Evolutionary conservation across 2,113 vertebrate genomes (phyloP), one percentile per base, ranked within the genome.

Genomic region (Phainopepla nitens): DNA sequence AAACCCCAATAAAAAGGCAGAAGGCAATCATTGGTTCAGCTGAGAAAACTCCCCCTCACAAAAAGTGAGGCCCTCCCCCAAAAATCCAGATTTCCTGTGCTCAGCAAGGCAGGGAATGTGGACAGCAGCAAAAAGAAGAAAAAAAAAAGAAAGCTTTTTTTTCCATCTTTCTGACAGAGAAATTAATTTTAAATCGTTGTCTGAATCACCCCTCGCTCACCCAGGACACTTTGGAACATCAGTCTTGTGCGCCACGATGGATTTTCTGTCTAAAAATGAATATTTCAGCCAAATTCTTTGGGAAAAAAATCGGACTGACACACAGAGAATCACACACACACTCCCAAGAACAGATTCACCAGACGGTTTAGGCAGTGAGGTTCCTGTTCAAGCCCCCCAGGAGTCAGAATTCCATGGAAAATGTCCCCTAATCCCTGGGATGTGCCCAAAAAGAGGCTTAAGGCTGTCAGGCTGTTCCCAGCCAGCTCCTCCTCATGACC

Each of bases 21-120:
- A 96, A 97, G 94, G 97, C 96, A 95, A 94, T 94, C 68, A 60
- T 96, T 95, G 97, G 95, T 93, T 96, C 60, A 96, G 80, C 61
- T 94, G 89, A 82, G 92, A 94, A 77, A 77, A 93, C 8, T 29
- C 73, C 68, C 64, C 47, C 85, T 96, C 87, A 25, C 11, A 39
- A 39, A 39, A 39, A 28, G 57, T 4, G 57, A 58, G 28, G 17
- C 28, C 51, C 10, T 28, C n/a, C 58, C 56, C 60, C 75, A 12
- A 78, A 44, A 58, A 64, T 42, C 75, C 92, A 51, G 33, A 81
- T 83, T 70, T 70, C 35, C 76, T 60, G 58, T 6, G 9, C 61
- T 90, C 83, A 89, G 91, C 86, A 80, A 90, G 92, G 91, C 82
- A 65, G 58, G 83, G 50, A 89, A 87, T 35, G 81, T 61, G 76